Percentiles rank a stretch among this genome's conserved stretches.
phyloP scores from a whole-genome alignment of 1,140 invertebrate genomes.

The Drosophila melanogaster region DNA sequence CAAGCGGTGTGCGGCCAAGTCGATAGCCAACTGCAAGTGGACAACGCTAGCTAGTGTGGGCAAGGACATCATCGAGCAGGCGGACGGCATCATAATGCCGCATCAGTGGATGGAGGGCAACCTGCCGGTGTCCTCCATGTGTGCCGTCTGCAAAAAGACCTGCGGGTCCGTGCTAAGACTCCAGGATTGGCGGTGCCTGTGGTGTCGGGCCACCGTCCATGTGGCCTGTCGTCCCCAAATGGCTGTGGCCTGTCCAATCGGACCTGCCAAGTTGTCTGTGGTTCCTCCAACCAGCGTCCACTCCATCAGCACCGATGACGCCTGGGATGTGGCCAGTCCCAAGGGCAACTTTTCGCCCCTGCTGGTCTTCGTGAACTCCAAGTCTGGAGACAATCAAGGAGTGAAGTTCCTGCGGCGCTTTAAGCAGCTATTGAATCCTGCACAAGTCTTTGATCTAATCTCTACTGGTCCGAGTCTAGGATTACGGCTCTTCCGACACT shows the following conservation, averaged over 20 bases:
- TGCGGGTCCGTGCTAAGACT: conserved; percentile 97
- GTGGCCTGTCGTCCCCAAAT: conserved; percentile 92
- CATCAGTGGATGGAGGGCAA: conserved; percentile 99
- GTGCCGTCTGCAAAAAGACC: conserved; percentile 97
- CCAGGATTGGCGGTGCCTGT: conserved; percentile 98
- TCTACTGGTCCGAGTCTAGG: conserved; percentile 93
- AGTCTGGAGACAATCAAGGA: conserved; percentile 98
- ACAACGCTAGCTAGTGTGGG: conserved; percentile 96
- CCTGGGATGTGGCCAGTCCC: conserved; percentile 94
- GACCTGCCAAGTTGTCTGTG: conserved; percentile 94
- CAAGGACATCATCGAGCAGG: conserved; percentile 96
- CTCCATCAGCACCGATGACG: conserved; percentile 94
- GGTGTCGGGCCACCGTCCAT: conserved; percentile 97
- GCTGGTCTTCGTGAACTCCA: conserved; percentile 98
- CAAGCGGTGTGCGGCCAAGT: conserved; percentile 95
- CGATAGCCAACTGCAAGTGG: conserved; percentile 98
- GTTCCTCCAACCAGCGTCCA: conserved; percentile 96
- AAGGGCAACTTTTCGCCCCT: conserved; percentile 90
- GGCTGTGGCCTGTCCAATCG: conserved; percentile 91
- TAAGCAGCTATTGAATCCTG: conserved; percentile 97
- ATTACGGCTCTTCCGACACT: conserved; percentile 93
- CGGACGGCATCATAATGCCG: conserved; percentile 96
- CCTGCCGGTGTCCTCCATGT: conserved; percentile 96
- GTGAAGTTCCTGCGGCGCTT: conserved; percentile 98
- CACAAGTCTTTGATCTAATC: conserved; percentile 98